Conservation (phyloP, 92 coral and sea anemone genomes). For the Meandrina meandrites region DNA sequence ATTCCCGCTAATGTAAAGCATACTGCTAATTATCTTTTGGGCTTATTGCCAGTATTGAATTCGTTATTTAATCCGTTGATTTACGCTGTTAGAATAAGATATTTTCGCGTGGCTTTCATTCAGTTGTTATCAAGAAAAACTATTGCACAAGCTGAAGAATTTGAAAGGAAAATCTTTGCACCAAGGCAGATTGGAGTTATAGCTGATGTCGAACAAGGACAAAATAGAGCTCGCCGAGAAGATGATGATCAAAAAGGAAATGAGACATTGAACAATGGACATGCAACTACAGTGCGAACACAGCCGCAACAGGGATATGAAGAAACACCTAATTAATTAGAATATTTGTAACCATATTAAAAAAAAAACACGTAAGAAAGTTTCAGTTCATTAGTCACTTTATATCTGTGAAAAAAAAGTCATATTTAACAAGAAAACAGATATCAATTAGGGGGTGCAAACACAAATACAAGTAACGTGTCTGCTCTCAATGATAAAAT, state of each 20-base stretch:
- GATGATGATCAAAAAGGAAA: not conserved
- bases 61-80: constrained; percentile 6
- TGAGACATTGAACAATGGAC: not conserved
- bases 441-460: too few relatives aligned
- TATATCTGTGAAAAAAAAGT: too few relatives aligned
- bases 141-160: not conserved
- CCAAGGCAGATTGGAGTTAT: not conserved
- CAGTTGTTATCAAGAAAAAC: not conserved
- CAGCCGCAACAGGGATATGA: not conserved
- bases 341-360: too few relatives aligned
- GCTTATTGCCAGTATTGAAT: not conserved
- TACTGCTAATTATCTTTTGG: not conserved
- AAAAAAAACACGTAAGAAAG: too few relatives aligned
- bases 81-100: not conserved
- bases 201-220: not conserved
- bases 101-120: not conserved
- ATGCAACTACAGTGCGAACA: not conserved
- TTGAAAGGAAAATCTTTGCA: not conserved
- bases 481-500: too few relatives aligned
- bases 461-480: too few relatives aligned
- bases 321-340: not conserved
- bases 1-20: not conserved
- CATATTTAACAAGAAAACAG: too few relatives aligned
- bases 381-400: too few relatives aligned
- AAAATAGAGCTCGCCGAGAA: not conserved